Percentiles rank a stretch among this genome's conserved stretches.
Conservation (phyloP, 1,140 invertebrate species). For the Linepithema humile region DNA sequence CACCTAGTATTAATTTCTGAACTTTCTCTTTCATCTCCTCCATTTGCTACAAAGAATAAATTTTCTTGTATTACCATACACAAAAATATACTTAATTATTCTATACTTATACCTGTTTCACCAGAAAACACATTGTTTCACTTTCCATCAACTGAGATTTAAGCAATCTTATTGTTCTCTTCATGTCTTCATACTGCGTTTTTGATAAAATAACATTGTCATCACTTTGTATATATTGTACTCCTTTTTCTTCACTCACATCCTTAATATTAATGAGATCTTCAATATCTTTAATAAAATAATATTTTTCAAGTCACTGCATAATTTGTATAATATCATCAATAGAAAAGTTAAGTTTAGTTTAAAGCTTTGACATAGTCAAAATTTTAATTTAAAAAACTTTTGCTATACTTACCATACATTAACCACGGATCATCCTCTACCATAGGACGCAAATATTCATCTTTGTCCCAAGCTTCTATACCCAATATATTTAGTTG, state of each 20-base stretch:
- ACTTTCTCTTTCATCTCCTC: slow-evolving; percentile 83
- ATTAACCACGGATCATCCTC: slow-evolving; percentile 93
- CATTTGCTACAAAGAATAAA: slow-evolving; percentile 76
- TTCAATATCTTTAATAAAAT: slow-evolving; percentile 75
- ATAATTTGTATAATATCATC: neutral
- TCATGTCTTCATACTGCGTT: slow-evolving; percentile 87
- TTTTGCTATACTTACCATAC: slow-evolving; percentile 90
- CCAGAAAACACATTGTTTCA: slow-evolving; percentile 76
- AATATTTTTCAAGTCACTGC: slow-evolving; percentile 6
- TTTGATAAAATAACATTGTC: slow-evolving; percentile 87
- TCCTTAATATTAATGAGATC: slow-evolving; percentile 74
- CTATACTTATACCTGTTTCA: slow-evolving; percentile 79
- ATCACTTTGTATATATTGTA: slow-evolving; percentile 83
- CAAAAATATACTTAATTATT: neutral
- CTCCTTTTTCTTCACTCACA: slow-evolving; percentile 76
- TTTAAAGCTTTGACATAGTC: neutral
- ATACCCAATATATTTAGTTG: slow-evolving; percentile 84
- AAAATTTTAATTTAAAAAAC: no score
- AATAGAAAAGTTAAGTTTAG: neutral
- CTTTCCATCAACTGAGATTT: slow-evolving; percentile 80
- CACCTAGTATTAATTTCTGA: slow-evolving; percentile 80
- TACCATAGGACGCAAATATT: slow-evolving; percentile 91
- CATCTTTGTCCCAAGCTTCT: slow-evolving; percentile 89
- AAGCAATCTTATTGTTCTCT: slow-evolving; percentile 85
- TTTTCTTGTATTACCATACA: neutral